phyloP scores from a whole-genome alignment of 1,140 invertebrate species.

The Ericerus pela region DNA sequence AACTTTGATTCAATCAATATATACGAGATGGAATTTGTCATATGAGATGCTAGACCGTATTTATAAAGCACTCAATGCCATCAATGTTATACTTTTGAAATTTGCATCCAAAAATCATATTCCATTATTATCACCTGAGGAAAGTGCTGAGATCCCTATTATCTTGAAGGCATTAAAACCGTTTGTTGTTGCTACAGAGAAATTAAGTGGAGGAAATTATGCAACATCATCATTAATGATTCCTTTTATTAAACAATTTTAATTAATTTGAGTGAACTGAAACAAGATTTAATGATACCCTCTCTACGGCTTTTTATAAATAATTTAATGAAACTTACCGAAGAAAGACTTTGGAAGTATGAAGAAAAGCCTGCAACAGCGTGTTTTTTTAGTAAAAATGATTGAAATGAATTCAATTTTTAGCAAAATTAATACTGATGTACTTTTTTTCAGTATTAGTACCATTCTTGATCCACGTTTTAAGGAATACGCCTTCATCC shows the following conservation, averaged over 20 bases:
- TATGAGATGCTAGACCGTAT: too few species aligned
- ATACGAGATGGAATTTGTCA: too few species aligned
- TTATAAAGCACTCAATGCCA: too few species aligned
- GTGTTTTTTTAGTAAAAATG: too few species aligned
- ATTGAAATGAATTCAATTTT: not conserved
- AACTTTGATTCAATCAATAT: too few species aligned
- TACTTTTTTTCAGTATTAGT: not conserved
- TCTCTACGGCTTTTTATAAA: too few species aligned
- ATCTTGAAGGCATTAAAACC: not conserved
- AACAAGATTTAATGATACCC: too few species aligned
- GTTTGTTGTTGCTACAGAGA: not conserved
- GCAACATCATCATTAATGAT: not conserved
- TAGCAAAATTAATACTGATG: not conserved
- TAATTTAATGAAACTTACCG: too few species aligned
- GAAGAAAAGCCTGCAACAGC: too few species aligned
- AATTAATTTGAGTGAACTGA: not conserved
- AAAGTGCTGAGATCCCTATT: not conserved
- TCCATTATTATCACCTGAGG: not conserved
- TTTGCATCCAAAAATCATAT: too few species aligned
- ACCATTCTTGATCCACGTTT: not conserved
- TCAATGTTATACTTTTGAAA: too few species aligned
- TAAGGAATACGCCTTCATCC: not conserved
- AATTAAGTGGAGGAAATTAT: not conserved
- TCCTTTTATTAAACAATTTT: not conserved
- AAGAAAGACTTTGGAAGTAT: too few species aligned